Evolutionary conservation across 2,888 invertebrate genomes (phyloP), one percentile per base, ranked within the genome.

Genomic region (Allophyes oxyacanthae): DNA sequence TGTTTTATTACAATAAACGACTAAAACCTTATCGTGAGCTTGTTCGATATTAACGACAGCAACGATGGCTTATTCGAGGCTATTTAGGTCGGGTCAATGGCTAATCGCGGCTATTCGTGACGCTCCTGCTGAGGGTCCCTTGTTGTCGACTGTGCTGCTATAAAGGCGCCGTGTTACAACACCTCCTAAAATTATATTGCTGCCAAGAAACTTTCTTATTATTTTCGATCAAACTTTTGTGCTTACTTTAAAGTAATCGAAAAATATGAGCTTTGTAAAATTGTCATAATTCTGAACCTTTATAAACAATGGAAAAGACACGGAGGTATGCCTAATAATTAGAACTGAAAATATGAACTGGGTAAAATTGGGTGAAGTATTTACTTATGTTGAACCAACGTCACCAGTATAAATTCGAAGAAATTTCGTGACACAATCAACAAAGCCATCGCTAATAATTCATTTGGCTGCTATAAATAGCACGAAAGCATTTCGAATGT

Each of bases 21-120:
- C 78, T 81, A 81, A 82, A 84, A 75, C 73, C 77, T 79, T 82
- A 81, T 80, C 79, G 80, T 77, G 79, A 81, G 79, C 81, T 83
- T 82, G 86, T 82, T 84, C 82, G 77, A 84, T 86, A 85, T 69
- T 85, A 87, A 84, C 81, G 82, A 79, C 83, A 77, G 77, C 75
- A 77, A 72, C 84, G 82, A 84, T 86, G 84, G 87, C 83, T 85
- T 85, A 83, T 84, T 86, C 77, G 79, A 71, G 76, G 81, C 84
- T 85, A 88, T 88, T 88, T 86, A 85, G 88, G 88, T 87, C 88
- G 87, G 86, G 88, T 89, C 88, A 88, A 85, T 84, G 81, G 85
- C 82, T 88, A 88, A 87, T 87, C 82, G 86, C 72, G 84, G 83
- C 78, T 63, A 68, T 83, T 85, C 85, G 82, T 81, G 84, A 78